phyloP scores from a whole-genome alignment of 2,113 vertebrate genomes.

The Formicarius rufipectus region DNA sequence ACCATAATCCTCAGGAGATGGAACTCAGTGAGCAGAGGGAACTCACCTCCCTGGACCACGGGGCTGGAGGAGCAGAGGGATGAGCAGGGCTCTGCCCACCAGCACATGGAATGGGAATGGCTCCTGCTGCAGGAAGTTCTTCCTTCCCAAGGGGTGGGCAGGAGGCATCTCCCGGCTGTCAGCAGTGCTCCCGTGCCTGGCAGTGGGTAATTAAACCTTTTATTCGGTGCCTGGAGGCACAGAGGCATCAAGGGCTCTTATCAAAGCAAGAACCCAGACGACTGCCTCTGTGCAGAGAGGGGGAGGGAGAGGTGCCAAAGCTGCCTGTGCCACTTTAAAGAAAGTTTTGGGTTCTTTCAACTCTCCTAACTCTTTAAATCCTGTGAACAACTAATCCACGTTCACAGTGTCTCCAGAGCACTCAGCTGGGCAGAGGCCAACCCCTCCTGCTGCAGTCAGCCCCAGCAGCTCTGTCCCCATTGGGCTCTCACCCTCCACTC shows the following conservation, averaged over 20 bases:
- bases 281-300: neutral
- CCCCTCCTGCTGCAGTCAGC: neutral
- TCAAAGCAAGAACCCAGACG: constrained; percentile 25
- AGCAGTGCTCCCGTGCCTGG: neutral
- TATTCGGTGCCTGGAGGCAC: constrained; percentile 9
- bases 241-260: constrained; percentile 23
- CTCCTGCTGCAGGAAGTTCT: neutral
- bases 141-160: neutral
- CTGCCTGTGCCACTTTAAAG: neutral
- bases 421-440: neutral
- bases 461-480: accelerated
- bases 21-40: neutral
- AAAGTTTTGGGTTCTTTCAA: neutral
- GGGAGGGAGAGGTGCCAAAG: constrained; percentile 7
- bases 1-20: neutral
- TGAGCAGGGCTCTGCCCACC: neutral
- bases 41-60: neutral
- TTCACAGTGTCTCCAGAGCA: neutral
- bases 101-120: neutral
- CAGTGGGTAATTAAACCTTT: constrained; percentile 63
- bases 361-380: neutral
- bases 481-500: neutral
- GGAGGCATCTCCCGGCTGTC: neutral
- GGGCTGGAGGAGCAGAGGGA: neutral
- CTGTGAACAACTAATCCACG: neutral